phyloP scores from a whole-genome alignment of 35 echinoderm and acorn worm species.

The Ptychodera flava region DNA sequence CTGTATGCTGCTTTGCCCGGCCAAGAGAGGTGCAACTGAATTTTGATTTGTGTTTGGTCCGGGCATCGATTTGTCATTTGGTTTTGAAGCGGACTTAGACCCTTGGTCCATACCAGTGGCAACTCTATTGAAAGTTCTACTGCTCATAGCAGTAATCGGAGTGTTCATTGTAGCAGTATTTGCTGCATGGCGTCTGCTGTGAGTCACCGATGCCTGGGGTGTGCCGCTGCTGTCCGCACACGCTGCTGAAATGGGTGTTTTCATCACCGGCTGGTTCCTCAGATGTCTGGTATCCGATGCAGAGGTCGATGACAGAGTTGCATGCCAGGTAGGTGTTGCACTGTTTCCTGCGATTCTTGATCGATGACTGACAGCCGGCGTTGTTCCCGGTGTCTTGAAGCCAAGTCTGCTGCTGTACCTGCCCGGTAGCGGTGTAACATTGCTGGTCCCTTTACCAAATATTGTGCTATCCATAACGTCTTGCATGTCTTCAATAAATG shows the following conservation, averaged over 20 bases:
- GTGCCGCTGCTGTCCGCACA: neutral
- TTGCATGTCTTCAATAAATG: neutral
- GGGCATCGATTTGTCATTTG: too few relatives aligned
- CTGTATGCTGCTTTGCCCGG: neutral
- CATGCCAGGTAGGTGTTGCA: neutral
- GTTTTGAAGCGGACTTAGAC: too few relatives aligned
- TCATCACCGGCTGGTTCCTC: neutral
- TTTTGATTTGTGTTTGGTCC: neutral
- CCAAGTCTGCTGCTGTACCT: too few relatives aligned
- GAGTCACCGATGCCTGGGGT: neutral
- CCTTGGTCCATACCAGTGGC: neutral
- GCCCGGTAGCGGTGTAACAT: neutral
- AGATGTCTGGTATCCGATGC: neutral
- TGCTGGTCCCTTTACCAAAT: neutral
- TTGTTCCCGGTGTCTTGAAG: too few relatives aligned
- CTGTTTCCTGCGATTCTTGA: neutral
- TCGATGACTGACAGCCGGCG: too few relatives aligned
- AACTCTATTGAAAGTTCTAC: neutral
- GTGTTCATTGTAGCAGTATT: neutral
- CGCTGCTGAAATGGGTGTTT: neutral
- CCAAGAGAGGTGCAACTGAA: neutral
- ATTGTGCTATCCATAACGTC: neutral
- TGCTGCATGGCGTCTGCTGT: neutral
- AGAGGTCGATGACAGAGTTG: neutral
- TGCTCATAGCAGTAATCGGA: neutral